phyloP scores from a whole-genome alignment of 2,797 vertebrate genomes.

The Lutjanus campechanus region DNA sequence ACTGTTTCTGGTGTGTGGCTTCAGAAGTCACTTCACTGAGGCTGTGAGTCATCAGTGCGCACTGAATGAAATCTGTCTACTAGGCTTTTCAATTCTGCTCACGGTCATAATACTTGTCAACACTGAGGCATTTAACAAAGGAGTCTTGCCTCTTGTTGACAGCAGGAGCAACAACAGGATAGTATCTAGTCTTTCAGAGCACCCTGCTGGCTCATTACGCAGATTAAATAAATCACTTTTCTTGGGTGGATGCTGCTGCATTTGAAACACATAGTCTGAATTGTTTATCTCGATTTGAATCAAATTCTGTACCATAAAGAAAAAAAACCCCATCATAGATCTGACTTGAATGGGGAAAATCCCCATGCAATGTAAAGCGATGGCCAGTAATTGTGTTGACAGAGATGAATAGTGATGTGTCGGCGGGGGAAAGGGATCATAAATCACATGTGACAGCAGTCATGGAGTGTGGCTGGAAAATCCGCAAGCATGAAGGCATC shows the following conservation, averaged over 20 bases:
- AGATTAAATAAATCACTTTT: constrained; percentile 45
- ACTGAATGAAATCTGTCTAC: constrained; percentile 68
- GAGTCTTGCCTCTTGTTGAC: constrained; percentile 54
- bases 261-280: constrained; percentile 8
- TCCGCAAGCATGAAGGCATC: constrained; percentile 37
- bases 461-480: constrained; percentile 60
- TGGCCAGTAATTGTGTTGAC: constrained; percentile 68
- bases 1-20: constrained; percentile 48
- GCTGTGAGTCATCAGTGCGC: constrained; percentile 61
- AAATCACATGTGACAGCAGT: constrained; percentile 82
- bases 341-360: constrained; percentile 38
- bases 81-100: constrained; percentile 63
- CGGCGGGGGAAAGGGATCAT: constrained; percentile 68
- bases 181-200: constrained; percentile 41
- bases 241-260: constrained; percentile 12
- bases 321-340: constrained; percentile 21
- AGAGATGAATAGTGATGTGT: constrained; percentile 77
- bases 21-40: constrained; percentile 54
- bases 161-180: constrained; percentile 53
- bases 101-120: constrained; percentile 66
- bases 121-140: constrained; percentile 62
- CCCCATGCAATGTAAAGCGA: constrained; percentile 34
- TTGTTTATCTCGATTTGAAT: constrained; percentile 15
- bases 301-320: neutral
- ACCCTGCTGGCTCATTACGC: constrained; percentile 28